Conservation (phyloP, 1,140 invertebrate species). For the Macrosteles quadrilineatus region DNA sequence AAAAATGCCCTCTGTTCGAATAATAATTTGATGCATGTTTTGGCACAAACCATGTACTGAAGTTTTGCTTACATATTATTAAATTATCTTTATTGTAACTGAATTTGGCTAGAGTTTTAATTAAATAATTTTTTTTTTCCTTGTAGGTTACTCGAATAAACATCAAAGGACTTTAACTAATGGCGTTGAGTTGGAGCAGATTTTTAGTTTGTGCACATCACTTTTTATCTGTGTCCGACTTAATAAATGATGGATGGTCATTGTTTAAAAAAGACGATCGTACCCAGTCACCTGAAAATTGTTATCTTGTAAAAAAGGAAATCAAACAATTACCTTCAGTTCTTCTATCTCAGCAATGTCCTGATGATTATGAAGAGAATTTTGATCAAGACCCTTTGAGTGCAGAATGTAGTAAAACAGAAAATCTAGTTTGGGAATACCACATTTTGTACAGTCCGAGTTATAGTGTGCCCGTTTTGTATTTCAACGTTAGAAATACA, state of each 20-base stretch:
- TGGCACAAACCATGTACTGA: too few relatives aligned
- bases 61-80: too few relatives aligned
- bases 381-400: not conserved
- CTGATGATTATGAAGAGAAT: not conserved
- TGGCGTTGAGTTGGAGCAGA: slow-evolving; percentile 1
- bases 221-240: slow-evolving; percentile 31
- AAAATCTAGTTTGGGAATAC: slow-evolving; percentile 35
- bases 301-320: slow-evolving; percentile 25
- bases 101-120: too few relatives aligned
- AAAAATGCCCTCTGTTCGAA: too few relatives aligned
- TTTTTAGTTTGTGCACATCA: slow-evolving; percentile 27
- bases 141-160: too few relatives aligned
- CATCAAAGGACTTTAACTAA: too few relatives aligned
- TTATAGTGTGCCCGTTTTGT: slow-evolving; percentile 39
- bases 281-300: slow-evolving; percentile 14
- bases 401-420: not conserved
- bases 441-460: slow-evolving; percentile 40
- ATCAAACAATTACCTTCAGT: not conserved
- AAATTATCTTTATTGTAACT: too few relatives aligned
- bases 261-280: not conserved
- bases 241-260: slow-evolving; percentile 36
- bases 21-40: too few relatives aligned
- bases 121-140: too few relatives aligned
- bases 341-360: not conserved
- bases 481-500: slow-evolving; percentile 35